Evolutionary conservation across 2,888 invertebrate genomes (phyloP).

Genomic region (Xanthia togata): DNA sequence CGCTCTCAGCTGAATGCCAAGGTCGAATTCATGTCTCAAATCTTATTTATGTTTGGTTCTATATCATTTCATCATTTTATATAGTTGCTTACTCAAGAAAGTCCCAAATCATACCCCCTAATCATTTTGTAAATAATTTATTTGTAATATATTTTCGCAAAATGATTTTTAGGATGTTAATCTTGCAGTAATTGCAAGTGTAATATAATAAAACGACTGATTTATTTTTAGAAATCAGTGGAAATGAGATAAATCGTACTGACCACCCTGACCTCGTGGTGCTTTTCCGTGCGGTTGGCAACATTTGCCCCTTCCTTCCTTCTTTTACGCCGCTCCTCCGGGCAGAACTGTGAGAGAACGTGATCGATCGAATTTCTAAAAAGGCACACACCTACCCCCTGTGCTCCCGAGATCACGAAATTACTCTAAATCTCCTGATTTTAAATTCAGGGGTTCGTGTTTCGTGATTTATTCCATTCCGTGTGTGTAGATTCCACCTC

Average conservation of each 20-base stretch:
- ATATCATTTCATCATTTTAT: neutral
- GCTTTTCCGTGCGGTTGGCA: constrained; percentile 85
- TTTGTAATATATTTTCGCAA: neutral
- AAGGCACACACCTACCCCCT: constrained; percentile 89
- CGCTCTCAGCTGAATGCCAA: accelerated
- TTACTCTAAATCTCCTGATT: constrained; percentile 88
- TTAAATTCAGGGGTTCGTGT: constrained; percentile 87
- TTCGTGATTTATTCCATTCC: constrained; percentile 87
- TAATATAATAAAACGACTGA: constrained; percentile 2
- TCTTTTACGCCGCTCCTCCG: constrained; percentile 89
- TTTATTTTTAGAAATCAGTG: constrained; percentile 62
- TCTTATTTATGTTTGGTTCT: neutral
- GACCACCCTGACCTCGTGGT: constrained; percentile 88
- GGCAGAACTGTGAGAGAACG: constrained; percentile 89
- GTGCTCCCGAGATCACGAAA: constrained; percentile 90
- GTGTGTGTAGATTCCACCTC: constrained; percentile 84
- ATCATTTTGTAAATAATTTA: neutral
- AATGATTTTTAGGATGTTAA: constrained; percentile 1
- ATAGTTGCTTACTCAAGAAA: neutral
- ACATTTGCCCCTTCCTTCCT: constrained; percentile 88
- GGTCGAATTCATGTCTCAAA: neutral
- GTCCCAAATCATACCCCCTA: neutral
- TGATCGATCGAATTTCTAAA: constrained; percentile 91
- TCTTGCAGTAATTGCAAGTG: neutral
- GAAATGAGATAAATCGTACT: constrained; percentile 55